Evolutionary conservation across 2,797 vertebrate species (phyloP), one percentile per base, ranked within the genome.

Genomic region (Austrolebias charrua): DNA sequence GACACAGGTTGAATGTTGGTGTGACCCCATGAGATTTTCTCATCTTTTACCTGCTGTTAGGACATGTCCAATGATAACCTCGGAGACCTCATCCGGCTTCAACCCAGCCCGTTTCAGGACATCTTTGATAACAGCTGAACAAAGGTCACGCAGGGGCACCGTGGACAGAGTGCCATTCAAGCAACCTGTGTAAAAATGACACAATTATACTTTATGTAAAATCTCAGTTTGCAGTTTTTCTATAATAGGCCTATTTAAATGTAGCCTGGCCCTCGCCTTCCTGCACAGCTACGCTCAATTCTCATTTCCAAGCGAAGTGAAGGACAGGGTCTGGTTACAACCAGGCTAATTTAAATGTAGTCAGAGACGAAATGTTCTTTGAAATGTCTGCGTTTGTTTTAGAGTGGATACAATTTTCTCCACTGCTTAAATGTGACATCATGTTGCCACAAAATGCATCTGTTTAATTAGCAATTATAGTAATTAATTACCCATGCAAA

Each of bases 51-150:
- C 97, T 93, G 95, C 95, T 35, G 96, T 85, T 64, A 98, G 88
- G 43, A 98, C 97, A 2, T 98, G 96, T 12, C 97, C 97, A 84
- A 99, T 91, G 83, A 99, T 94, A 73, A 98, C 96, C 86, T 99
- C 96, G 1, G 96, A 97, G 65, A 98, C 94, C 45, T 98, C 95
- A 8, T 93, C 92, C 4, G 97, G 93, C 29, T 87, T 90, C 77
- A 98, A 76, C 14, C 48, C 79, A 1, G 95, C 94, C 55, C 93
- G 90, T 65, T 93, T 93, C 73, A 99, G 89, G 28, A 91, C 94
- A 43, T 97, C 95, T 66, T 89, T 94, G 82, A 99, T 97, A 70
- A 93, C 95, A 12, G 89, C 47, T 0, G 95, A 90, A 18, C 93
- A 93, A 85, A 98, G 78, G 18, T 95, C 92, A 46, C 94, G 92